These are phyloP conservation scores for Nymphalis io DNA, from an alignment of 1,140 invertebrate species.

Conservation along the genomic window DNA sequence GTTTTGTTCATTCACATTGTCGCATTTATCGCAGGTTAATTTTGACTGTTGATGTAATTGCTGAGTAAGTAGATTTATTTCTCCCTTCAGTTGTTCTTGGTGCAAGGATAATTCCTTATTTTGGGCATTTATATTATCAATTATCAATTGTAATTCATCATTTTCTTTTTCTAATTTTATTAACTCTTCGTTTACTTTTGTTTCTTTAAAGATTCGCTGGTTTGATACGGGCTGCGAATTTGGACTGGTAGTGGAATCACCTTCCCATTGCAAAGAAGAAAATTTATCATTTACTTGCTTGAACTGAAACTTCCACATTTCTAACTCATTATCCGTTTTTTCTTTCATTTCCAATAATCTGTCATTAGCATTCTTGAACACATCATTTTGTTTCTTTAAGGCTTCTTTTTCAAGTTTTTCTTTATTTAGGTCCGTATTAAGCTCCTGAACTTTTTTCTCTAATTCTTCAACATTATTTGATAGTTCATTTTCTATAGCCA, in stretches of 20 bases:
- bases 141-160: conserved; percentile 85
- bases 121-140: conserved; percentile 76
- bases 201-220: conserved; percentile 41
- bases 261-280: conserved; percentile 82
- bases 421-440: conserved; percentile 81
- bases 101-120: conserved; percentile 57
- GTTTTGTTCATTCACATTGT: conserved; percentile 31
- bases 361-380: conserved; percentile 89
- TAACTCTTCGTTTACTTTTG: conserved; percentile 79
- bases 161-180: conserved; percentile 85
- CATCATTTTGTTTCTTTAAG: conserved; percentile 86
- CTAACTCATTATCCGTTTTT: conserved; percentile 86
- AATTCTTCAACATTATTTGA: conserved; percentile 84
- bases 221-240: conserved; percentile 30
- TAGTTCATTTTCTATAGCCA: conserved; percentile 88
- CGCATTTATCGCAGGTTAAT: conserved; percentile 38
- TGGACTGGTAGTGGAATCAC: conserved; percentile 50
- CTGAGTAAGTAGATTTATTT: conserved; percentile 43
- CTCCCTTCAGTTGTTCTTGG: conserved; percentile 44
- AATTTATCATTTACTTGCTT: conserved; percentile 84
- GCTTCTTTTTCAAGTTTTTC: conserved; percentile 84
- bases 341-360: conserved; percentile 89
- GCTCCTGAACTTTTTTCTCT: conserved; percentile 84
- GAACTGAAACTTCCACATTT: conserved; percentile 86
- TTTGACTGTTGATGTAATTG: conserved; percentile 24